phyloP scores from a whole-genome alignment of 2,888 invertebrate genomes.

The Xestia sexstrigata region DNA sequence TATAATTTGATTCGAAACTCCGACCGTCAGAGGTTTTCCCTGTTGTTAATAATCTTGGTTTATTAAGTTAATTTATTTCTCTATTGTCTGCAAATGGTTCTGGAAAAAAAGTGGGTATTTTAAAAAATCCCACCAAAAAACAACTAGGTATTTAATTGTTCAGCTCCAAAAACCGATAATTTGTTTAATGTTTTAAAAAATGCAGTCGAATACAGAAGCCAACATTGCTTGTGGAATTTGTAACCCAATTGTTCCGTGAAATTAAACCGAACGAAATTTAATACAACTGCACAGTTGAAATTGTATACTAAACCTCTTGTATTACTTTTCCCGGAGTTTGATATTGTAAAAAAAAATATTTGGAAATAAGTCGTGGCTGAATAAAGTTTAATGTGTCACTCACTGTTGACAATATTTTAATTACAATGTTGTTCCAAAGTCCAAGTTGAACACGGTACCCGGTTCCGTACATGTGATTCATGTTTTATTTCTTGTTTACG shows the following conservation, averaged over 20 bases:
- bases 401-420: conserved; percentile 47
- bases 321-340: conserved; percentile 40
- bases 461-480: conserved; percentile 49
- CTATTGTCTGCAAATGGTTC: conserved; percentile 37
- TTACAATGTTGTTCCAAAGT: conserved; percentile 53
- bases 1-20: conserved; percentile 42
- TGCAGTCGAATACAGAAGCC: neutral
- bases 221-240: conserved; percentile 20
- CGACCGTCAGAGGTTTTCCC: conserved; percentile 36
- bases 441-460: conserved; percentile 30
- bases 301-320: conserved; percentile 42
- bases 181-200: conserved; percentile 2
- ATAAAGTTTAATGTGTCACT: conserved; percentile 39
- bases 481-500: conserved; percentile 45
- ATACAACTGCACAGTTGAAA: conserved; percentile 48
- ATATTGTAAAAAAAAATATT: conserved; percentile 37
- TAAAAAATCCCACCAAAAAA: neutral
- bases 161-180: neutral
- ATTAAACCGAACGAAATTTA: conserved; percentile 43
- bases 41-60: conserved; percentile 19
- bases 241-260: conserved; percentile 45
- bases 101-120: conserved; percentile 18
- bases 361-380: conserved; percentile 31
- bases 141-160: neutral
- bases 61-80: conserved; percentile 29